Conservation (phyloP, 2,113 vertebrate genomes). For the Bos taurus region ARS-UCD2.0 NC_037332.1:96354501-96355000, state of each 20-base stretch:
- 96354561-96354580: neutral
- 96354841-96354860: neutral
- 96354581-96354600: neutral
- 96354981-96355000: neutral
- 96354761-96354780: neutral
- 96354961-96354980: neutral
- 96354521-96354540: neutral
- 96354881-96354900: neutral
- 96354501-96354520: neutral
- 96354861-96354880: neutral
- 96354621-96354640: neutral
- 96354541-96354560: neutral
- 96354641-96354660: neutral
- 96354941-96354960: neutral
- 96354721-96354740: neutral
- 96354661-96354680: neutral
- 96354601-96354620: neutral
- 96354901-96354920: neutral
- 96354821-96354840: neutral
- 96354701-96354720: rapidly evolving
- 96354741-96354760: neutral
- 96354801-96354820: neutral
- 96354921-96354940: neutral
- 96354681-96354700: neutral
- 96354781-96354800: neutral